Base-by-base conservation (phyloP, 2,888 invertebrate species). In the Scaptodrosophila latifasciaeformis region DNA sequence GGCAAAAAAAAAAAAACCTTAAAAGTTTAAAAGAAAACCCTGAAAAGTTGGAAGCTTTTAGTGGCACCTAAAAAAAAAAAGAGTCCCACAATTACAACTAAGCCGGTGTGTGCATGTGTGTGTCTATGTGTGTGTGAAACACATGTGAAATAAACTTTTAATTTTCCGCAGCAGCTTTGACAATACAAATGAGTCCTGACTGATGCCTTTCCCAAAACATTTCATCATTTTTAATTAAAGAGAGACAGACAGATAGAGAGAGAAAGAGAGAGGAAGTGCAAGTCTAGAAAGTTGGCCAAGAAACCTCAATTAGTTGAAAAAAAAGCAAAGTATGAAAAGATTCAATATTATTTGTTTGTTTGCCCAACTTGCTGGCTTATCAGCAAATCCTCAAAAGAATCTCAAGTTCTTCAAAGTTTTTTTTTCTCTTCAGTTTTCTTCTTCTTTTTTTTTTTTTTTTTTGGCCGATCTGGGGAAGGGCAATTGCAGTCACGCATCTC, bases 401-500 rank as follows among this genome's bases (percentile, higher is more conserved):
- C 24, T 43, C 2, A 15, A 35, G 39, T 48, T 6, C 48, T 15
- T 55, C 50, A 46, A 46, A 5, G 15, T 24, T 18, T 39, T 10
- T 15, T 15, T 9, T 15, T 19, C 10, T 39, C 3, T 10, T 5
- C n/a, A 13, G n/a, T 6, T 39, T 10, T 10, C 21, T 21, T 42
- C 27, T 13, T 27, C 10, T 42, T n/a, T 4, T 40, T 3, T 18
- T 40, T 40, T 7, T 40, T 40, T 3, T 2, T 13, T 17, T 30
- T 44, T 1, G 59, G 56, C 58, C 65, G 13, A 4, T 34, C n/a
- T 34, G 78, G 75, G 67, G 79, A 76, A 72, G 57, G 76, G 72
- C 75, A 75, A 76, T 79, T 75, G 79, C 72, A 83, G 83, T 85
- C 85, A 85, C 85, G 85, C 85, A 85, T 83, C 83, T 85, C 85